phyloP scores from a whole-genome alignment of 2,113 vertebrate genomes.

The Gavia stellata region DNA sequence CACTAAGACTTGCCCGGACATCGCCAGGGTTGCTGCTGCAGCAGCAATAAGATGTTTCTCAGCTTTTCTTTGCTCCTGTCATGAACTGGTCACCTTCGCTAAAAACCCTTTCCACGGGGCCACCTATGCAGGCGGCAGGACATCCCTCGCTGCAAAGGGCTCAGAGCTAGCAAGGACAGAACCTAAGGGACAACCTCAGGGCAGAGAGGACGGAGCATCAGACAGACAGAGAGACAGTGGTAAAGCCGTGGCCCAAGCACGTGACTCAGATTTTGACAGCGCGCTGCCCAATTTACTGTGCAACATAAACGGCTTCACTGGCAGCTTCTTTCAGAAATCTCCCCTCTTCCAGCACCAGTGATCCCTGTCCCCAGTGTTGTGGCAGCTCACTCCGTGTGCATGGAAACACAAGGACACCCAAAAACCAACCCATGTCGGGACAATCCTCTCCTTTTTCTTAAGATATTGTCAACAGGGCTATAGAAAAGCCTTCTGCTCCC shows the following conservation, averaged over 20 bases:
- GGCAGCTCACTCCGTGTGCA: rapidly evolving
- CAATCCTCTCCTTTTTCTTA: not conserved
- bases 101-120: not conserved
- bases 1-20: not conserved
- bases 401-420: not conserved
- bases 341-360: not conserved
- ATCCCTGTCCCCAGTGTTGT: not conserved
- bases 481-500: not conserved
- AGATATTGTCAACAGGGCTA: not conserved
- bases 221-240: rapidly evolving
- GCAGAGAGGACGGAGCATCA: not conserved
- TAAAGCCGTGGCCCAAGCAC: rapidly evolving
- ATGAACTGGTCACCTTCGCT: rapidly evolving
- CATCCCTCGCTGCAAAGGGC: not conserved
- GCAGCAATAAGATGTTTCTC: not conserved
- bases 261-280: not conserved
- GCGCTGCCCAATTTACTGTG: rapidly evolving
- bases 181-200: not conserved
- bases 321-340: not conserved
- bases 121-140: rapidly evolving
- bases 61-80: not conserved
- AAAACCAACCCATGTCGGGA: rapidly evolving
- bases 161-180: rapidly evolving
- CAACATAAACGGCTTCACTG: rapidly evolving
- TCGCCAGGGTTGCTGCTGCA: not conserved